phyloP scores from a whole-genome alignment of 1,140 invertebrate genomes.

The Drosophila santomea region DNA sequence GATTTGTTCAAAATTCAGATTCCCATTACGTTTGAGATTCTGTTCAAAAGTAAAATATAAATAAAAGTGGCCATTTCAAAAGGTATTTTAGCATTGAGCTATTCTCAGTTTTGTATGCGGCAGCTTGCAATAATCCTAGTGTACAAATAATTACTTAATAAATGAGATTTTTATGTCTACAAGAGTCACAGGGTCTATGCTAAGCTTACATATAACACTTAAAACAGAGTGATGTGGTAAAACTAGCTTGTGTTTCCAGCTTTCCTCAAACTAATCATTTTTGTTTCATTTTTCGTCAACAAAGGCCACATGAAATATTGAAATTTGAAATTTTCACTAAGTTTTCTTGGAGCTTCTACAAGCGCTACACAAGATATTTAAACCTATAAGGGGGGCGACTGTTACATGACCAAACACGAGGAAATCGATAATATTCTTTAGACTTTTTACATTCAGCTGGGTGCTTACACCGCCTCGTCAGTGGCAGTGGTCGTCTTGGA shows the following conservation, averaged over 20 bases:
- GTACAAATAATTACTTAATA: slow-evolving; percentile 55
- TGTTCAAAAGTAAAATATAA: slow-evolving; percentile 24
- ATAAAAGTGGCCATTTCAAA: slow-evolving; percentile 28
- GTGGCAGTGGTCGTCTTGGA: slow-evolving; percentile 25
- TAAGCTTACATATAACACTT: slow-evolving; percentile 57
- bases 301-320: slow-evolving; percentile 79
- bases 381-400: slow-evolving; percentile 47
- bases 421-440: slow-evolving; percentile 41
- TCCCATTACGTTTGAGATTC: slow-evolving; percentile 54
- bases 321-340: slow-evolving; percentile 67
- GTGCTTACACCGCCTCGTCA: slow-evolving; percentile 15
- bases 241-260: slow-evolving; percentile 1
- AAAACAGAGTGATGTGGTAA: slow-evolving; percentile 33
- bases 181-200: slow-evolving; percentile 35
- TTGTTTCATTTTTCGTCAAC: slow-evolving; percentile 43
- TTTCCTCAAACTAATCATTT: slow-evolving; percentile 18
- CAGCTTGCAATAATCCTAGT: slow-evolving; percentile 33
- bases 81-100: slow-evolving; percentile 16
- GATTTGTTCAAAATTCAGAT: slow-evolving; percentile 60
- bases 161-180: slow-evolving; percentile 53
- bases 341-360: slow-evolving; percentile 28
- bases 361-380: slow-evolving; percentile 14
- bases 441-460: slow-evolving; percentile 45
- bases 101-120: slow-evolving; percentile 33
- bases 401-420: slow-evolving; percentile 36